Evolutionary conservation across 2,888 invertebrate species (phyloP), one percentile per base, ranked within the genome.

Genomic region (Synergus laeviventris): DNA sequence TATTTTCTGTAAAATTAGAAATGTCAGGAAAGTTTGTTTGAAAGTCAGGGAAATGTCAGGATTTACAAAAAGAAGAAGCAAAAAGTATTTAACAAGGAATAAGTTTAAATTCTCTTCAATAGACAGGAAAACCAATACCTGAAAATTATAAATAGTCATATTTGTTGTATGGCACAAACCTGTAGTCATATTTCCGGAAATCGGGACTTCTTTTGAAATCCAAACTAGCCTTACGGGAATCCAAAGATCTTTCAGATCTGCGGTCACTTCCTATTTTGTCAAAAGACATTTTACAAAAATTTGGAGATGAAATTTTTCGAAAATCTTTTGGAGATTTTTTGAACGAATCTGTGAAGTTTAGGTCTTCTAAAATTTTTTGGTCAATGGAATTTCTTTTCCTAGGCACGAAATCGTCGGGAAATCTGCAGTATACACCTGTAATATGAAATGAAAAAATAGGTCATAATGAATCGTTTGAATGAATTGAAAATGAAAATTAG

Each of bases 211-310:
- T 84, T 76, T 87, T 84, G 73, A 89, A 89, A 39, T 91, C 91
- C 31, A 91, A 85, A 76, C 90, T 91, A 3, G 91, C 86, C 82
- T 91, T 91, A 60, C 91, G 87, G 54, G 82, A 85, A 18, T 87
- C 87, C 77, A 87, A 81, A 16, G 86, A 83, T 78, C 86, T 87
- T 18, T 90, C 90, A 54, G 85, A 77, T 73, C 86, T 84, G 7
- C 89, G 85, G 12, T 90, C 90, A 11, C 86, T 85, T 2, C 87
- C 89, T 77, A 88, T 84, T 82, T 86, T 86, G 77, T 91, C 91
- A 75, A 91, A 86, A 16, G 90, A 91, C 89, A 89, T 91, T 85
- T 89, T 88, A 21, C 89, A 88, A 77, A 89, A 90, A 77, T 88
- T 90, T 14, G 89, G 87, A 1, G 90, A 89, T 0, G 89, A 88